Evolutionary conservation across 2,888 invertebrate genomes (phyloP).

Genomic region (Lapara coniferarum): DNA sequence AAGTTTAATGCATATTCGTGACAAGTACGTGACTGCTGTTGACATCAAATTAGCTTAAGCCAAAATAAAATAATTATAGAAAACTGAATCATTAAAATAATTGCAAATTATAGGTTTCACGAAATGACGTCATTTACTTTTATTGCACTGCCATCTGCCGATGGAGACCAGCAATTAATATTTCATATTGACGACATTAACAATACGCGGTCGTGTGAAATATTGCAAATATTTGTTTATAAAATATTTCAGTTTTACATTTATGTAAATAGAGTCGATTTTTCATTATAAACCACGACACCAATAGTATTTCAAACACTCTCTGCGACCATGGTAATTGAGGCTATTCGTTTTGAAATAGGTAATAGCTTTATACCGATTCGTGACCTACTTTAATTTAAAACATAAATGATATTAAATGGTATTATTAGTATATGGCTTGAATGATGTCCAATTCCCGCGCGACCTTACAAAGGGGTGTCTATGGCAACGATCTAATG

Average conservation of each 20-base stretch:
- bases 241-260: background rate
- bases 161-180: slow-evolving; percentile 34
- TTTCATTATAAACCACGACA: no score
- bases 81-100: slow-evolving; percentile 36
- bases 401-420: background rate
- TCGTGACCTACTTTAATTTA: background rate
- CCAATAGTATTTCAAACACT: background rate
- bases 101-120: slow-evolving; percentile 37
- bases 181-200: slow-evolving; percentile 29
- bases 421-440: no score
- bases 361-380: background rate
- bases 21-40: background rate
- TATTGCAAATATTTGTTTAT: background rate
- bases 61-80: slow-evolving; percentile 15
- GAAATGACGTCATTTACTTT: slow-evolving; percentile 43
- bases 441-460: no score
- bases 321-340: background rate
- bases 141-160: slow-evolving; percentile 36
- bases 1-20: background rate
- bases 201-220: slow-evolving; percentile 3
- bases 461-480: no score
- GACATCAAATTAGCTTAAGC: slow-evolving; percentile 4
- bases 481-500: no score
- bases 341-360: background rate
- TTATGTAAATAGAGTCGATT: no score